phyloP scores from a whole-genome alignment of 2,113 vertebrate species.

The Dasyurus viverrinus region DNA sequence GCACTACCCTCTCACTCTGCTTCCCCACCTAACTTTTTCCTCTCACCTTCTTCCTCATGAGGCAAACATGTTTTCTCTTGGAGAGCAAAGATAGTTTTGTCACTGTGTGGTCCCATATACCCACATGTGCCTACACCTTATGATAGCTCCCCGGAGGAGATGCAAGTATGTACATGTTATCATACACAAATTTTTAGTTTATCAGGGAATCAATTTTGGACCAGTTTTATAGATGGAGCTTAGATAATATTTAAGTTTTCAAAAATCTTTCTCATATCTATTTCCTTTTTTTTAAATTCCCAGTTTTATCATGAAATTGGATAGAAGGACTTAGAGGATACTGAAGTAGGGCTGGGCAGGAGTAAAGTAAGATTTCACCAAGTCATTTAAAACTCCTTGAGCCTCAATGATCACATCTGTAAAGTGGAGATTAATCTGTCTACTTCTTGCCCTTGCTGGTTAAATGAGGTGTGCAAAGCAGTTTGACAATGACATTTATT shows the following conservation, averaged over 20 bases:
- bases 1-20: neutral
- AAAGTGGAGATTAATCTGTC: neutral
- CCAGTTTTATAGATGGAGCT: neutral
- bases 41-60: neutral
- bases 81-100: constrained; percentile 27
- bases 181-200: neutral
- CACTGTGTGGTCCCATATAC: constrained; percentile 2
- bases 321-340: neutral
- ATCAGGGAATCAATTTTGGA: neutral
- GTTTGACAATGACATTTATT: neutral
- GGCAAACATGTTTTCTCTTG: constrained; percentile 20
- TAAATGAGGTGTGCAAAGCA: neutral
- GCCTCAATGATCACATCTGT: neutral
- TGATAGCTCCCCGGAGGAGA: neutral
- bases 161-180: neutral
- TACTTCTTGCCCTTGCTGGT: neutral
- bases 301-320: neutral
- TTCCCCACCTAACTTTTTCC: neutral
- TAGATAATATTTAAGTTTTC: neutral
- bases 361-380: neutral
- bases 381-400: neutral
- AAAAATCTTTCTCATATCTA: neutral
- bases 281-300: neutral
- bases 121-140: neutral
- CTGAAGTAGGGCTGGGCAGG: neutral